Base-by-base conservation (phyloP, 2,797 vertebrate genomes). In the Buphagus erythrorhynchus region DNA sequence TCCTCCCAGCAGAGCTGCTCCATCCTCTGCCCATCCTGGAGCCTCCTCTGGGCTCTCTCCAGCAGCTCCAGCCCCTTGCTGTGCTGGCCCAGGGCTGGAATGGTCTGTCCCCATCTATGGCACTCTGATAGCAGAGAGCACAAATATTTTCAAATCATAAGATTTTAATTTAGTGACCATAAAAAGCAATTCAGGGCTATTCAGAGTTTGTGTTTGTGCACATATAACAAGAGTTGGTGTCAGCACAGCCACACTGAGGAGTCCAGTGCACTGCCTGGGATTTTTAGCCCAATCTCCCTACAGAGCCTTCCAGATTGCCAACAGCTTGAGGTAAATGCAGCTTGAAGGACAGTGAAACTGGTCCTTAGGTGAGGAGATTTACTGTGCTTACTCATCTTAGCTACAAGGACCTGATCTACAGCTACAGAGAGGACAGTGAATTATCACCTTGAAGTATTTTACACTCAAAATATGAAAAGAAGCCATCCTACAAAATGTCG, bases 221-320 rank as follows among this genome's bases (percentile, higher is more conserved):
- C 24, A 18, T 1, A 13, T 2, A 40, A 22, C 2, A 7, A 16
- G 11, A 88, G 18, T 0, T 66, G 18, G 9, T 61, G 35, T 21
- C 61, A 65, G 68, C 1, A 2, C 19, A 81, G 29, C 10, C 49
- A 59, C 14, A 7, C 45, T n/a, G 42, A 43, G 31, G 10, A 84
- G 40, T 6, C 42, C 19, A 21, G 9, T 38, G 29, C 45, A 43
- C 16, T 2, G 2, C 5, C 59, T 69, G 54, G 25, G 29, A 68
- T 10, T 51, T 59, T 83, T 4, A 40, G 20, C 52, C 73, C 57
- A 22, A 31, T 5, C 5, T 75, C 42, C 42, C 55, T 24, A 11
- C 1, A 78, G 45, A 42, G 46, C 38, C 17, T 61, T 68, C 29
- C 26, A 91, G 26, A 36, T 13, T 89, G 51, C 62, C 52, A 67